Evolutionary conservation across 2,113 vertebrate genomes (phyloP).

Genomic region (Pomatorhinus ruficollis): DNA sequence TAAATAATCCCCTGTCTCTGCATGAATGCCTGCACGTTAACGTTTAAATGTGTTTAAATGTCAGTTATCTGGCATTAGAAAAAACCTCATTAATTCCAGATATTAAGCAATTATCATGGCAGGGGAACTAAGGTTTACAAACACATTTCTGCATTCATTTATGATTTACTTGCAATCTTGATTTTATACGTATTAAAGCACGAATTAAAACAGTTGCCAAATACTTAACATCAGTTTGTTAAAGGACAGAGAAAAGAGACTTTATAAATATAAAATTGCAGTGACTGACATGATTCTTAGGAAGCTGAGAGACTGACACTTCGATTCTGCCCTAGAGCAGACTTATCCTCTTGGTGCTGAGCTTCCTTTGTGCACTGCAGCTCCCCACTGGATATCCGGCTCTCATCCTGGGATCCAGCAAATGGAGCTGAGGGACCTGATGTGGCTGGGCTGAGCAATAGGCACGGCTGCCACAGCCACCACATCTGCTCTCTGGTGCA

Average conservation of each 20-base stretch:
- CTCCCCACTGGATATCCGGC: neutral
- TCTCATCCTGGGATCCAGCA: neutral
- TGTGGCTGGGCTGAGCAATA: neutral
- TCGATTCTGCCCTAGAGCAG: neutral
- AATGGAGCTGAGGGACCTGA: neutral
- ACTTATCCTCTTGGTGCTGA: neutral
- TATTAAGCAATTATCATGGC: slow-evolving; percentile 73
- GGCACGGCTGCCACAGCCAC: neutral
- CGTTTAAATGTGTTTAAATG: slow-evolving; percentile 67
- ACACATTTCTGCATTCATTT: slow-evolving; percentile 49
- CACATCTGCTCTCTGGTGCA: neutral
- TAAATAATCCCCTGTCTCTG: slow-evolving; percentile 49
- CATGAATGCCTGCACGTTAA: slow-evolving; percentile 34
- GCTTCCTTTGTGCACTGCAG: neutral
- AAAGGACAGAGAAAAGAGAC: slow-evolving; percentile 10
- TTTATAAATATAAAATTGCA: neutral
- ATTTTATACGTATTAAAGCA: slow-evolving; percentile 24
- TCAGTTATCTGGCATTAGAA: slow-evolving; percentile 69
- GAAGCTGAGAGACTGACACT: neutral
- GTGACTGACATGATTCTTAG: neutral
- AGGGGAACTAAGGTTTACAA: slow-evolving; percentile 55
- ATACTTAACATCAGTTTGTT: neutral
- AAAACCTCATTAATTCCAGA: slow-evolving; percentile 71
- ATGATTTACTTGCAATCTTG: slow-evolving; percentile 21
- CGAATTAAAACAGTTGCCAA: slow-evolving; percentile 24